Conservation (phyloP, 2,888 invertebrate genomes). For the Cordylochernes scorpioides region DNA sequence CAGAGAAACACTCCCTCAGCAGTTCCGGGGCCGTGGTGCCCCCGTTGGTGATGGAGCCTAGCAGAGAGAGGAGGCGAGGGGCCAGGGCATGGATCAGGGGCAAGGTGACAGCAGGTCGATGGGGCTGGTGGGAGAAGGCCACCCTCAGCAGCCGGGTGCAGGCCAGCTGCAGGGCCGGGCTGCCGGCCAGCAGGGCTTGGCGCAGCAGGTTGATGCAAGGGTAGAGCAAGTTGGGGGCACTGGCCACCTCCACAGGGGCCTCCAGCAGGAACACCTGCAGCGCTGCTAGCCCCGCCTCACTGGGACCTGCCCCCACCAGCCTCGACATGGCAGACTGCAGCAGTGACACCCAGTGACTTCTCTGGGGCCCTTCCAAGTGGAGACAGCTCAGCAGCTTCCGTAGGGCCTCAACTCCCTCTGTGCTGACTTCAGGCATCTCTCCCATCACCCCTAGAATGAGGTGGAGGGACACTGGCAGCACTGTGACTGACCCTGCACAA, state of each 20-base stretch:
- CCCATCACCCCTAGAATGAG: constrained; percentile 63
- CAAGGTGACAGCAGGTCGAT: constrained; percentile 37
- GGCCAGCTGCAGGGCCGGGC: constrained; percentile 38
- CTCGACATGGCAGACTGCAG: constrained; percentile 68
- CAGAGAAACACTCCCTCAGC: no score
- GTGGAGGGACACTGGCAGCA: constrained; percentile 73
- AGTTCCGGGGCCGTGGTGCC: constrained; percentile 32
- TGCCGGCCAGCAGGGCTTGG: constrained; percentile 32
- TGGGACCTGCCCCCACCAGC: constrained; percentile 65
- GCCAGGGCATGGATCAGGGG: constrained; percentile 56
- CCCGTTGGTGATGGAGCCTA: constrained; percentile 34
- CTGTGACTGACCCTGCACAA: no score
- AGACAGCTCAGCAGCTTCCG: no score
- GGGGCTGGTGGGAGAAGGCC: constrained; percentile 42
- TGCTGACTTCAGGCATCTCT: constrained; percentile 42
- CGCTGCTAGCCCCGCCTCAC: constrained; percentile 37
- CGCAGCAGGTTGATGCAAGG: constrained; percentile 76
- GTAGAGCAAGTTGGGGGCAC: constrained; percentile 54
- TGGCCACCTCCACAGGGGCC: constrained; percentile 45
- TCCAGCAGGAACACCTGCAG: constrained; percentile 65
- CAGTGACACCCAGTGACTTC: constrained; percentile 55
- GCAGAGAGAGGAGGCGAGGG: constrained; percentile 39
- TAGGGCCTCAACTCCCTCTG: constrained; percentile 30
- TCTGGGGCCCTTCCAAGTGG: no score
- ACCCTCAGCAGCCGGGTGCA: constrained; percentile 49